Conservation (phyloP, 2,888 invertebrate genomes). For the Melieria picta region DNA sequence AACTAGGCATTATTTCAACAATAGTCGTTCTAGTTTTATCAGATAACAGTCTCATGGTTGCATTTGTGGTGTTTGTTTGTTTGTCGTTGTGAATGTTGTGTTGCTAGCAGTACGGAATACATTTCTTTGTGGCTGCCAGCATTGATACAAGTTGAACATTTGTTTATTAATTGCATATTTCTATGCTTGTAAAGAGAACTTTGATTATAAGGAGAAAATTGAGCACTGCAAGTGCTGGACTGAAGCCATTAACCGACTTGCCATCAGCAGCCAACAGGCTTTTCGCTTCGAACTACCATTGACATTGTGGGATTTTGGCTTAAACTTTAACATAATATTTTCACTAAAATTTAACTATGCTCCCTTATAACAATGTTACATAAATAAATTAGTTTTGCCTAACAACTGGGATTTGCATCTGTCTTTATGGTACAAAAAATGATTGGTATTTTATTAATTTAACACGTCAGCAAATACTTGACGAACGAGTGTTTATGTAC, state of each 20-base stretch:
- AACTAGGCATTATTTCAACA: slow-evolving; percentile 23
- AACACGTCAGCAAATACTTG: no score
- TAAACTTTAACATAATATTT: slow-evolving; percentile 28
- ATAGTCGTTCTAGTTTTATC: slow-evolving; percentile 41
- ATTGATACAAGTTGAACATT: no score
- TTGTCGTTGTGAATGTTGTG: no score
- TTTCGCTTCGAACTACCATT: neutral
- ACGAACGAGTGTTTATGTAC: no score
- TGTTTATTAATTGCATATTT: no score
- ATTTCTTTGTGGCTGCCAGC: no score
- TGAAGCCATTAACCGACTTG: no score
- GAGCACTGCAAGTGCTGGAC: no score
- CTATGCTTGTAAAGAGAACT: no score
- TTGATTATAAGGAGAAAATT: no score
- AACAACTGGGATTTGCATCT: slow-evolving; percentile 27
- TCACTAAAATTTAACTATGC: slow-evolving; percentile 33
- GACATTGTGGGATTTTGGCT: slow-evolving; percentile 11
- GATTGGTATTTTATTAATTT: no score
- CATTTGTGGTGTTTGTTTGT: slow-evolving; percentile 56
- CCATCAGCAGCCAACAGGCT: neutral
- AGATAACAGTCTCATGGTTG: slow-evolving; percentile 63
- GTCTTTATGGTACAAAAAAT: slow-evolving; percentile 2
- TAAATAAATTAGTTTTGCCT: slow-evolving; percentile 25
- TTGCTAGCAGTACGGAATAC: no score
- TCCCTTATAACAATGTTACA: slow-evolving; percentile 17